Conservation (phyloP, 2,888 invertebrate species). For the Steinernema carpocapsae region DNA sequence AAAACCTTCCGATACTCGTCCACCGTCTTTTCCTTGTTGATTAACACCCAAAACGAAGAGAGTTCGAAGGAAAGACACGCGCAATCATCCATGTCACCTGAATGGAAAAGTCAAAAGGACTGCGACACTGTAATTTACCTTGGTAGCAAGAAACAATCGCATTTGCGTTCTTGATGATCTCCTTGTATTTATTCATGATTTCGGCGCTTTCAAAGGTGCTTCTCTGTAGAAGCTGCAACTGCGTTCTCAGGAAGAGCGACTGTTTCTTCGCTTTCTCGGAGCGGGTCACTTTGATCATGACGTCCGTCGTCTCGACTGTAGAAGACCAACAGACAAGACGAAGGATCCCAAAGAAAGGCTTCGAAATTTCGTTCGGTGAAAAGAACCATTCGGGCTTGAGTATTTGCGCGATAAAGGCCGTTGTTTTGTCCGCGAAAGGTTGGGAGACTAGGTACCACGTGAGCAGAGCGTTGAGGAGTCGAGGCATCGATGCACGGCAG, state of each 20-base stretch:
- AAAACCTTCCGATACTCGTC: slow-evolving; percentile 40
- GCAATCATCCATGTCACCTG: slow-evolving; percentile 51
- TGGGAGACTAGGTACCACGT: slow-evolving; percentile 54
- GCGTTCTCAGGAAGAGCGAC: slow-evolving; percentile 51
- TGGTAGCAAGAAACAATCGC: neutral
- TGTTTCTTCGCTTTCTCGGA: slow-evolving; percentile 49
- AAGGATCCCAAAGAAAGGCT: slow-evolving; percentile 52
- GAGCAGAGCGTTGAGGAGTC: slow-evolving; percentile 53
- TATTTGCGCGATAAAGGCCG: slow-evolving; percentile 39
- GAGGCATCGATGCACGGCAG: slow-evolving; percentile 60
- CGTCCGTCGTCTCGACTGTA: slow-evolving; percentile 34
- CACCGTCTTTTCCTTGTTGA: slow-evolving; percentile 46
- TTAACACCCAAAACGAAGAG: slow-evolving; percentile 57
- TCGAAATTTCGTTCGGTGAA: slow-evolving; percentile 37
- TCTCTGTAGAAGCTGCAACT: slow-evolving; percentile 52
- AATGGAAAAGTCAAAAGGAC: slow-evolving; percentile 20
- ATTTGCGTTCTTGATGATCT: slow-evolving; percentile 1
- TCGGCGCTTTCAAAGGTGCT: slow-evolving; percentile 37
- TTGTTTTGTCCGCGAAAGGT: slow-evolving; percentile 49
- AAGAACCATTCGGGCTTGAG: slow-evolving; percentile 42
- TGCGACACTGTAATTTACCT: neutral
- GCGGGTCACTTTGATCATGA: slow-evolving; percentile 15
- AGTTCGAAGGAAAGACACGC: slow-evolving; percentile 55
- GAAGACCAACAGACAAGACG: slow-evolving; percentile 59
- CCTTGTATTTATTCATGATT: neutral